Evolutionary conservation across 2,888 invertebrate genomes (phyloP), one percentile per base, ranked within the genome.

Genomic region (Agelastica alni): DNA sequence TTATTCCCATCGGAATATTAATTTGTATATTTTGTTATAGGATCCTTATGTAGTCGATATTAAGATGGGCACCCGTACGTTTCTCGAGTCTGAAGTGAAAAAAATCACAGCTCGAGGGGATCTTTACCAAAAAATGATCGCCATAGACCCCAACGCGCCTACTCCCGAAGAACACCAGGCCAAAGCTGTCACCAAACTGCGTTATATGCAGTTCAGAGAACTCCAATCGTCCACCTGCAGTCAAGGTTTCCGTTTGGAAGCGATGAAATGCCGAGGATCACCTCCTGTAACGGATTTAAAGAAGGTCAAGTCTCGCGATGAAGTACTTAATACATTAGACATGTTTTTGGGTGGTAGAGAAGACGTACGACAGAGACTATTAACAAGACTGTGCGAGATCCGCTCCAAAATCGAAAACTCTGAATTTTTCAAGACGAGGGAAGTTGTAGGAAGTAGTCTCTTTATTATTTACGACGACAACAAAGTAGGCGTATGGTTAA

Each of bases 41-140:
- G 91, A 96, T 77, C 96, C 96, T 0, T 89, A 90, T 71, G 94
- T 98, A 1, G 96, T 98, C 88, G 98, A 98, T 76, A 89, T 98
- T 57, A 98, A 98, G 80, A 91, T 98, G 85, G 98, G 98, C 34
- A 91, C 91, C 2, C 84, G 96, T 69, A 98, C 97, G 13, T 98
- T 97, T 77, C 82, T 96, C 30, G 97, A 98, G 77, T 88, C 89
- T 2, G 98, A 98, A 80, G 97, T 97, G 31, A 86, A 86, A 71
- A 97, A 96, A 72, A 87, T 86, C 16, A 85, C 85, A 36, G 87
- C 92, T 12, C 83, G 97, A 42, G 72, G 83, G 2, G 98, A 98
- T 78, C 81, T 98, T 26, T 98, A 96, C 76, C 87, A 93, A 66
- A 98, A 98, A 81, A 97, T 98, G 96, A 84, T 96, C 30, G 86